Conservation (phyloP, 2,888 invertebrate species). For the Oscheius sp. region DNA sequence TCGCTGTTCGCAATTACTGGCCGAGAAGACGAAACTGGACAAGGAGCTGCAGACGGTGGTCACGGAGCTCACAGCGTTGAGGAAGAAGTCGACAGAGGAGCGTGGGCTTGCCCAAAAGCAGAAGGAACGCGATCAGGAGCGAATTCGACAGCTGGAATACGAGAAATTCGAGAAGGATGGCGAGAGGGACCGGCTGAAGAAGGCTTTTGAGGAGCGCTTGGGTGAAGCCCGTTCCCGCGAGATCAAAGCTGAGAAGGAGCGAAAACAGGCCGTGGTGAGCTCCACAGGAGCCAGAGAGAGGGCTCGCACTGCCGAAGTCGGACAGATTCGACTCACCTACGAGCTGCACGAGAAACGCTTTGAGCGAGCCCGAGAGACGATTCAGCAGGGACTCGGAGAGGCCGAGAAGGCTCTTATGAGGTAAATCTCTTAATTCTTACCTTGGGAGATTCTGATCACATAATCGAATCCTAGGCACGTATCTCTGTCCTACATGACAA, state of each 20-base stretch:
- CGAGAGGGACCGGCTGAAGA: constrained; percentile 28
- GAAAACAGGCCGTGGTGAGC: constrained; percentile 38
- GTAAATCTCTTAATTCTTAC: constrained; percentile 11
- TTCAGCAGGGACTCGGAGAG: constrained; percentile 39
- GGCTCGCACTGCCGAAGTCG: constrained; percentile 41
- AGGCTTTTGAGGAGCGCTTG: constrained; percentile 26
- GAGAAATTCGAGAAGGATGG: constrained; percentile 30
- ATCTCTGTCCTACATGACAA: too few relatives aligned
- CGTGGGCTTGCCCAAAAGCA: constrained; percentile 50
- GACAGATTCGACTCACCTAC: constrained; percentile 42
- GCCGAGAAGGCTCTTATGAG: constrained; percentile 40
- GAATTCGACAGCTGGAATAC: constrained; percentile 31
- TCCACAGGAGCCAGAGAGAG: constrained; percentile 39
- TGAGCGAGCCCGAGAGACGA: constrained; percentile 42
- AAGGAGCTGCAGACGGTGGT: constrained; percentile 47
- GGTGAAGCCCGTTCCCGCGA: constrained; percentile 14
- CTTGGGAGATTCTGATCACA: background rate
- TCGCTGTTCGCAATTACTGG: constrained; percentile 39
- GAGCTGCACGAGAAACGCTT: constrained; percentile 34
- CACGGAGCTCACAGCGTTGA: constrained; percentile 52
- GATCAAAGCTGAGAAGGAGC: constrained; percentile 40
- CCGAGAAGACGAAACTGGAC: constrained; percentile 51
- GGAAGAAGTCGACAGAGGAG: constrained; percentile 58
- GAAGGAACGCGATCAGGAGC: constrained; percentile 35
- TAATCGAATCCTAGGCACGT: background rate